Evolutionary conservation across 2,113 vertebrate genomes (phyloP).

Genomic region (Mustelus asterias): DNA sequence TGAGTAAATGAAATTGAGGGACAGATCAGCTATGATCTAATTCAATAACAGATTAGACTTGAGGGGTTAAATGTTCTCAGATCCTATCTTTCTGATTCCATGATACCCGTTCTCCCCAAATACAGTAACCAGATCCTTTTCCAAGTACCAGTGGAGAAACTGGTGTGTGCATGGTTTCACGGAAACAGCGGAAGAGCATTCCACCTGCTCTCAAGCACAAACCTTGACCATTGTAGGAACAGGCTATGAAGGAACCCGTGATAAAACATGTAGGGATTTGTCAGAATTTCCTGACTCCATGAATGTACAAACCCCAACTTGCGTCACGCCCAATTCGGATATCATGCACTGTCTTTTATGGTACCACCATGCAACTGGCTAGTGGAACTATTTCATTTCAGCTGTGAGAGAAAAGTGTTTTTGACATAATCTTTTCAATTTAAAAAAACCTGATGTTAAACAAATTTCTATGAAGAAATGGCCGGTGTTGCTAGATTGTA

Average conservation of each 20-base stretch:
- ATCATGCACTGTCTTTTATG: background rate
- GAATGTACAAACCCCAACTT: background rate
- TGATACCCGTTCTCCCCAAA: no score
- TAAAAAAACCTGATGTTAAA: no score
- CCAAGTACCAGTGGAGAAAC: no score
- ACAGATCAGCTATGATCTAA: no score
- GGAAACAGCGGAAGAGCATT: background rate
- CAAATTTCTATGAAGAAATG: background rate
- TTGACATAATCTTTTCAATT: background rate
- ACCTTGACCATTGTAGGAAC: background rate
- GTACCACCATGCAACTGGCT: background rate
- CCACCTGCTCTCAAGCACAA: background rate
- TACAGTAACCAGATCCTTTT: no score
- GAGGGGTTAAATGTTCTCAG: no score
- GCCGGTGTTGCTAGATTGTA: background rate
- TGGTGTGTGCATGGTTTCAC: no score
- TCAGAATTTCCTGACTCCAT: background rate
- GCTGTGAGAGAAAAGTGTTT: background rate
- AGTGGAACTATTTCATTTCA: background rate
- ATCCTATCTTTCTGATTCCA: no score
- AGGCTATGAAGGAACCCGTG: background rate
- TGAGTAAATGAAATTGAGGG: background rate
- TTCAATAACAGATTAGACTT: no score
- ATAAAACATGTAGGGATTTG: background rate
- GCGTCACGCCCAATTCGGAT: background rate